Conservation (phyloP, 2,797 vertebrate genomes). For the Diplodus sargus region DNA sequence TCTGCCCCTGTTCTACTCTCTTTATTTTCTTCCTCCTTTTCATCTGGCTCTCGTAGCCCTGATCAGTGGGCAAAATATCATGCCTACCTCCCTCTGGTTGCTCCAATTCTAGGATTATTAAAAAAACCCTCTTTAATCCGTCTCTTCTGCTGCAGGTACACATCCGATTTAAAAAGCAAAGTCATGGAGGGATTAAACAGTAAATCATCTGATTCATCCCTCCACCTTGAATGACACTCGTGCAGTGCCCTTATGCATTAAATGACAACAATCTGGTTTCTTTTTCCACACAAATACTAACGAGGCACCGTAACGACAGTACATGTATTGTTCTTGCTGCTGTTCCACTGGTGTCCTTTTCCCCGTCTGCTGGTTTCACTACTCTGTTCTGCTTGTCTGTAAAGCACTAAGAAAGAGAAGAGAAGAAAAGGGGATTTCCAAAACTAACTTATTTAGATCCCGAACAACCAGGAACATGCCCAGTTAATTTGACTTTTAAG, state of each 20-base stretch:
- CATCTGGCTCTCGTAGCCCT: neutral
- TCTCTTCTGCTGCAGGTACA: constrained; percentile 12
- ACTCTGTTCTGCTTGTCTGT: constrained; percentile 22
- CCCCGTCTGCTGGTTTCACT: constrained; percentile 42
- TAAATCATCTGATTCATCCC: constrained; percentile 19
- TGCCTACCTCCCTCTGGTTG: neutral
- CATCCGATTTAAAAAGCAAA: constrained; percentile 16
- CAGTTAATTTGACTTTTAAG: neutral
- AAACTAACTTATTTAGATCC: neutral
- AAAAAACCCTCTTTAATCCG: constrained; percentile 39
- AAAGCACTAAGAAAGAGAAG: constrained; percentile 2
- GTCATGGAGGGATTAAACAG: constrained; percentile 33
- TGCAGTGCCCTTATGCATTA: neutral
- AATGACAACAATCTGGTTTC: constrained; percentile 1
- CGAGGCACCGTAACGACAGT: neutral
- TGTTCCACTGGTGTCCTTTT: constrained; percentile 25
- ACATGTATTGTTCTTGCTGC: constrained; percentile 14
- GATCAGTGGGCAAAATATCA: neutral
- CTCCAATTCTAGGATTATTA: constrained; percentile 27
- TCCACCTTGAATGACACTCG: constrained; percentile 9
- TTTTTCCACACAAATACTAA: constrained; percentile 1
- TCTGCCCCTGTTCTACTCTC: constrained; percentile 5
- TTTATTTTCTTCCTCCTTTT: constrained; percentile 14
- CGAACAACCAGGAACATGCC: neutral
- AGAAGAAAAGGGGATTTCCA: constrained; percentile 21